A percentile compares a stretch with the other conserved stretches of the same genome.
Evolutionary conservation across 2,797 vertebrate species (phyloP).

Genomic region (Enteromius argenteus): DNA sequence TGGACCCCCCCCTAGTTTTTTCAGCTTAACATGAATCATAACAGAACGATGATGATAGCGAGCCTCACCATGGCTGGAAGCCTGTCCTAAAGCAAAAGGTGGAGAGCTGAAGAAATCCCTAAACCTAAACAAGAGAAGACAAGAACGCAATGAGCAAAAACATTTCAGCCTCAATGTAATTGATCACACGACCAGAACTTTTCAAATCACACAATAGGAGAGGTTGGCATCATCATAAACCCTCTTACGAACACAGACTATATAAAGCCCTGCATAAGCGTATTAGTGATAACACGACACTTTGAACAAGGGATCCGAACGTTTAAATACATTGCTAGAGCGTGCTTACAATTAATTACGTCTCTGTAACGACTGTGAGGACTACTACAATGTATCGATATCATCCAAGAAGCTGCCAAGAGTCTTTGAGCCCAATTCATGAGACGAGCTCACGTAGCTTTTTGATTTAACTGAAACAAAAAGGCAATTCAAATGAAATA

Average conservation of each 20-base stretch:
- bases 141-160: background rate
- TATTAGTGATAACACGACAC: slow-evolving; percentile 20
- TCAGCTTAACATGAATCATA: background rate
- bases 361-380: background rate
- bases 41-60: background rate
- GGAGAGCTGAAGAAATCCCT: slow-evolving; percentile 21
- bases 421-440: background rate
- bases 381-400: background rate
- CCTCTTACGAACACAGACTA: slow-evolving; percentile 17
- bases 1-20: background rate
- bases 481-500: background rate
- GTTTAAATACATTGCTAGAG: background rate
- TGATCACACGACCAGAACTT: background rate
- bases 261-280: slow-evolving; percentile 30
- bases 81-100: slow-evolving; percentile 60
- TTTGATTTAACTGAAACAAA: slow-evolving; percentile 23
- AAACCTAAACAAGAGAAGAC: slow-evolving; percentile 9
- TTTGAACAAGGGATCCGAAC: background rate
- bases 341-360: background rate
- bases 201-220: background rate
- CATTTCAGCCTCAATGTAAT: background rate
- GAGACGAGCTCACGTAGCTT: background rate
- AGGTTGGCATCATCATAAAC: slow-evolving; percentile 9
- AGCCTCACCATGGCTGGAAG: slow-evolving; percentile 76
- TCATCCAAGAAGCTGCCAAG: background rate